Base-by-base conservation (phyloP, 2,113 vertebrate species). In the Strigops habroptila region DNA sequence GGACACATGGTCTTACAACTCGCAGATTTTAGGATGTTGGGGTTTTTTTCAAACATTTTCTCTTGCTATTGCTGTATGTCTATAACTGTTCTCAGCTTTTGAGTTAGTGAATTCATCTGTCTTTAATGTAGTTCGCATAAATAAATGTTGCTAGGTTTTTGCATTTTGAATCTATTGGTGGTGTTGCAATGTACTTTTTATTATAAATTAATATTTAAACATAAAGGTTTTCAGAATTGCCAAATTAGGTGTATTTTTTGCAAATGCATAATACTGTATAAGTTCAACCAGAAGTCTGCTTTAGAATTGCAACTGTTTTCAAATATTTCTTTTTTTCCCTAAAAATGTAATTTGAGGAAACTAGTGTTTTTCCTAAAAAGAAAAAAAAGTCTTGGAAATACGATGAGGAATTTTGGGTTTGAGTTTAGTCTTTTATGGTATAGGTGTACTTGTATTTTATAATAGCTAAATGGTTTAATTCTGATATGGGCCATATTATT, bases 41-140 rank as follows among this genome's bases (percentile, higher is more conserved):
- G 15, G 22, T 48, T 86, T 77, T 53, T 65, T n/a, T 18, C n/a
- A n/a, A 41, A 82, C 57, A 44, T 88, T 94, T 95, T 95, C 69
- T 96, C 69, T 96, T 97, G 80, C 77, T 97, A 23, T 88, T 95
- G 67, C 79, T 82, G 87, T 89, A 92, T 86, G 93, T 64, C 69
- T 92, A 21, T 94, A 96, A 94, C 92, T 88, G 76, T 82, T 75
- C 62, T 82, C 71, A 76, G 76, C 79, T 96, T 60, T 95, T 92
- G 68, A 94, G 84, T 94, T 93, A 95, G 91, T 93, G 86, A 88
- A 65, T 90, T 85, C 48, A 71, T 52, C 63, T 70, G 15, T 62
- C 18, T 81, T 67, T 57, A 74, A 75, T 27, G 6, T 59, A 37
- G 46, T 74, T 89, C 90, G 30, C 48, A 86, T 95, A 95, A 95